These are phyloP conservation scores for Nerophis ophidion DNA, from an alignment of 2,113 vertebrate species.

Conservation along the genomic window DNA sequence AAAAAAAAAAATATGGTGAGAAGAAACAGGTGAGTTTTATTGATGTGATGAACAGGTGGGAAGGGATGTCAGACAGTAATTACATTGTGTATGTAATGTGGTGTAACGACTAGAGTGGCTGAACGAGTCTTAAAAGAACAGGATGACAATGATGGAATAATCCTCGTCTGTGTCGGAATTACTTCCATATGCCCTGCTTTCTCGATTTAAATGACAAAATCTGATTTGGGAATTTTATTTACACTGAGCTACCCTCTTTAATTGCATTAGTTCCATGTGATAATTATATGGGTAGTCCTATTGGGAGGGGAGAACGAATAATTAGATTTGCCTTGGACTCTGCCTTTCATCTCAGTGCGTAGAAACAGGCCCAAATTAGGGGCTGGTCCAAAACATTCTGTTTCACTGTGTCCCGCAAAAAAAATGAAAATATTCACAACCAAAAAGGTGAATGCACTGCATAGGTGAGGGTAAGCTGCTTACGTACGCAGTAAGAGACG, in stretches of 20 bases:
- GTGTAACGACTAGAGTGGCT: background rate
- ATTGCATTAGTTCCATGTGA: background rate
- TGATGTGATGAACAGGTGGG: slow-evolving; percentile 17
- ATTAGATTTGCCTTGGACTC: background rate
- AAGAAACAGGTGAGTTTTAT: slow-evolving; percentile 66
- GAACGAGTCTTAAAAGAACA: slow-evolving; percentile 4
- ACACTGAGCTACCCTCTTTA: background rate
- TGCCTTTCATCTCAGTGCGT: slow-evolving; percentile 13
- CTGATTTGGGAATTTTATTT: slow-evolving; percentile 1
- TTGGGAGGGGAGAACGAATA: background rate
- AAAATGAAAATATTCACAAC: slow-evolving; percentile 19
- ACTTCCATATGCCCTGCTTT: background rate
- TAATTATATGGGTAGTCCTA: background rate
- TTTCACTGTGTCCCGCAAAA: slow-evolving; percentile 32
- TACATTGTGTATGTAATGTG: background rate
- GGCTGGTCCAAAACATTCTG: slow-evolving; percentile 27
- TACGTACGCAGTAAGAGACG: slow-evolving; percentile 34
- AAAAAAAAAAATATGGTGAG: slow-evolving; percentile 28
- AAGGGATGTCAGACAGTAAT: slow-evolving; percentile 4
- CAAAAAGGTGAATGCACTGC: slow-evolving; percentile 59
- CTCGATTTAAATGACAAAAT: background rate
- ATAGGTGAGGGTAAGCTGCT: slow-evolving; percentile 56
- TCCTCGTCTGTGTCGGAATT: background rate
- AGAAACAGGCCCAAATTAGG: slow-evolving; percentile 6
- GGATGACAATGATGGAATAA: slow-evolving; percentile 18